phyloP scores from a whole-genome alignment of 2,113 vertebrate genomes.

The Nannospalax galili region DNA sequence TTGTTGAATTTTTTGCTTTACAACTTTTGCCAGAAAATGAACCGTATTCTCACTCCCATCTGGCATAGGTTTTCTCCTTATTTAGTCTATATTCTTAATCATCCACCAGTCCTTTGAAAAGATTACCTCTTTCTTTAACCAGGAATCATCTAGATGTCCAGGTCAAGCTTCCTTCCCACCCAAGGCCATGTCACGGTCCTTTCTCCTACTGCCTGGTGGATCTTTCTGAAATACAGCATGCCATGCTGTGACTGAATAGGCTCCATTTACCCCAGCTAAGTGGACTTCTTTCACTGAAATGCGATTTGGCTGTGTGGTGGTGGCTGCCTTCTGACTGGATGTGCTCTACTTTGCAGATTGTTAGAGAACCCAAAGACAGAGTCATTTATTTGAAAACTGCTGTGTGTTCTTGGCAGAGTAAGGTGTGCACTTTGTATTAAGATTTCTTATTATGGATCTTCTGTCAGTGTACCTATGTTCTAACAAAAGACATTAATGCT shows the following conservation, averaged over 20 bases:
- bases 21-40: too few species aligned
- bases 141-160: not conserved
- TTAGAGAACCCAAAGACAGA: not conserved
- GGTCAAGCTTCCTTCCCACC: not conserved
- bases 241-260: not conserved
- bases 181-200: not conserved
- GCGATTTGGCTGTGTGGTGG: not conserved
- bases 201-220: not conserved
- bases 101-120: too few species aligned
- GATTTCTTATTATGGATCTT: not conserved
- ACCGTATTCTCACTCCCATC: too few species aligned
- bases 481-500: too few species aligned
- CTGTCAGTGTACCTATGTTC: too few species aligned
- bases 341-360: not conserved
- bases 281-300: not conserved
- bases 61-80: too few species aligned
- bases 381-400: not conserved
- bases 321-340: not conserved
- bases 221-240: not conserved
- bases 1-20: too few species aligned
- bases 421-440: not conserved
- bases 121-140: too few species aligned
- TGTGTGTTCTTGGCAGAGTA: too few species aligned
- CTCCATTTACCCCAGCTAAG: not conserved
- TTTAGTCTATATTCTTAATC: too few species aligned